A percentile compares a stretch with the other conserved stretches of the same genome.
Evolutionary conservation across 2,797 vertebrate species (phyloP).

Genomic region (Sebastes itinus): DNA sequence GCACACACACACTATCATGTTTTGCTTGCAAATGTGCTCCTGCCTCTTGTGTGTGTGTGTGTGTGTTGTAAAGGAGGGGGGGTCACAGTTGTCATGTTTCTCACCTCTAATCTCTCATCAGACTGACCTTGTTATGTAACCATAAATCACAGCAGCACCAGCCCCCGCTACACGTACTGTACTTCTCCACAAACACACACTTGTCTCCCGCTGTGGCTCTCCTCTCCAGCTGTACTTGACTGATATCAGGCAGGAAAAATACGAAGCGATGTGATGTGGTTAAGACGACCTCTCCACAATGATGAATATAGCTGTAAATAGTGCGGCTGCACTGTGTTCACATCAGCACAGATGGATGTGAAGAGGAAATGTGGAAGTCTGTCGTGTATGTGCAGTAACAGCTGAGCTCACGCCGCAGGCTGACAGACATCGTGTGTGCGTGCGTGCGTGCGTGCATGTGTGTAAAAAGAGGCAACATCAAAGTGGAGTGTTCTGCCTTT

Average conservation of each 20-base stretch:
- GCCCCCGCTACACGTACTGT: neutral
- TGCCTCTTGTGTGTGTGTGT: neutral
- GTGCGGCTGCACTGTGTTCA: neutral
- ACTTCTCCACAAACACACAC: neutral
- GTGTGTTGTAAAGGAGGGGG: neutral
- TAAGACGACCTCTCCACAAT: neutral
- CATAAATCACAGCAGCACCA: conserved; percentile 28
- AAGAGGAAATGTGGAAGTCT: neutral
- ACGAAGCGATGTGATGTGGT: neutral
- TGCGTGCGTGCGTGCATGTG: conserved; percentile 1
- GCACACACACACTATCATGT: conserved; percentile 33
- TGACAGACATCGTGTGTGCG: conserved; percentile 22
- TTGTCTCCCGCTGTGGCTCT: neutral
- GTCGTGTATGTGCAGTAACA: conserved; percentile 11
- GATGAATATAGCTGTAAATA: neutral
- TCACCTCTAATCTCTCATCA: conserved; percentile 49
- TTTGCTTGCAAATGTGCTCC: conserved; percentile 40
- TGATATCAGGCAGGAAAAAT: neutral
- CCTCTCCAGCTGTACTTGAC: neutral
- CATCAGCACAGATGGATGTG: neutral
- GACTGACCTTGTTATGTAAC: conserved; percentile 49
- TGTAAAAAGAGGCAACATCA: conserved; percentile 44
- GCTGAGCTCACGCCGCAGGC: conserved; percentile 39
- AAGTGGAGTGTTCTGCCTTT: conserved; percentile 65
- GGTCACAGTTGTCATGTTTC: conserved; percentile 32